These are phyloP conservation scores for Danio aesculapii DNA, from an alignment of 2,797 vertebrate genomes.

Conservation along the genomic window DNA sequence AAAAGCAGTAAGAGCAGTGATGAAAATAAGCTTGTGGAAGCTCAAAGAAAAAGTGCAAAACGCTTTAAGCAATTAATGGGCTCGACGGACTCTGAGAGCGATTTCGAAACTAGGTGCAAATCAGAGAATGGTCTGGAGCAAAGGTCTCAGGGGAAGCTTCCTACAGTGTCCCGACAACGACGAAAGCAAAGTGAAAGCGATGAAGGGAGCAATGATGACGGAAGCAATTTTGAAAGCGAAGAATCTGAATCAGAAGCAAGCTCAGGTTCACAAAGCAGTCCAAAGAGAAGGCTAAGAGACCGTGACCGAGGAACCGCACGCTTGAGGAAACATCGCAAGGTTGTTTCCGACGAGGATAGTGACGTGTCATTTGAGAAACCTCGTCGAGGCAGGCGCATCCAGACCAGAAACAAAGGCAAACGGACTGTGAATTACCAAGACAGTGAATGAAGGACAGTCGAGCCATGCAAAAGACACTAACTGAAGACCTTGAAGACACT, in stretches of 20 bases:
- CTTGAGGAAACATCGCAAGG: conserved; percentile 42
- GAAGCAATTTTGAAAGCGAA: conserved; percentile 70
- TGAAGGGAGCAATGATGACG: conserved; percentile 54
- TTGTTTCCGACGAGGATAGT: conserved; percentile 69
- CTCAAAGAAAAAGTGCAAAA: conserved; percentile 7
- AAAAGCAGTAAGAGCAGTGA: conserved; percentile 41
- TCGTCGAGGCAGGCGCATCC: conserved; percentile 66
- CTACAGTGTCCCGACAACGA: conserved; percentile 50
- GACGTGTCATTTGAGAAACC: conserved; percentile 64
- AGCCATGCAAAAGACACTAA: conserved; percentile 65
- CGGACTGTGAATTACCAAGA: conserved; percentile 79
- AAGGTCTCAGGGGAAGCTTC: neutral
- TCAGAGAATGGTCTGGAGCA: conserved; percentile 2
- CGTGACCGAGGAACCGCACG: conserved; percentile 59
- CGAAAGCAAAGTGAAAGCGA: conserved; percentile 58
- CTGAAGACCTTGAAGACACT: conserved; percentile 76
- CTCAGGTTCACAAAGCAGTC: conserved; percentile 77
- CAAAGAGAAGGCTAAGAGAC: conserved; percentile 68
- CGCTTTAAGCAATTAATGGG: conserved; percentile 23
- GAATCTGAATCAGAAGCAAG: conserved; percentile 72
- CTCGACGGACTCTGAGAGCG: conserved; percentile 59
- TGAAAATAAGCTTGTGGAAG: neutral
- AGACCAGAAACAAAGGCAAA: conserved; percentile 80
- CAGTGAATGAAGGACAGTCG: conserved; percentile 76
- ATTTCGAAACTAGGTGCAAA: conserved; percentile 56